These are phyloP conservation scores for Marcusenius ussheri DNA, from an alignment of 2,113 vertebrate genomes.

Conservation along the genomic window DNA sequence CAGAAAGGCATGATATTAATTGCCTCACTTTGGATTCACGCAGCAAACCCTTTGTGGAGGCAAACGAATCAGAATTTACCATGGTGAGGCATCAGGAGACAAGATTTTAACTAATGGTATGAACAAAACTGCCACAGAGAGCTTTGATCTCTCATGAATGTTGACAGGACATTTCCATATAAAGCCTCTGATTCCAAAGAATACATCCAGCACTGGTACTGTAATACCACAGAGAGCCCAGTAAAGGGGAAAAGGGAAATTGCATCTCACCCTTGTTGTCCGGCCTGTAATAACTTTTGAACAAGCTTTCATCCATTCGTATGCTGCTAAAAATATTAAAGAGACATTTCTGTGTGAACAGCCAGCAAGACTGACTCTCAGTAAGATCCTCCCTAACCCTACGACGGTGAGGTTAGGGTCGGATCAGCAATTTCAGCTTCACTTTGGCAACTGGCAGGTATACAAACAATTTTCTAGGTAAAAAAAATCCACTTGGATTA, in stretches of 20 bases:
- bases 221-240: not conserved
- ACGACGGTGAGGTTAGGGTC: not conserved
- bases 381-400: not conserved
- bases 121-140: not conserved
- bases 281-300: not conserved
- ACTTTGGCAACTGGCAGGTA: not conserved
- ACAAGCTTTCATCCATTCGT: not conserved
- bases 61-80: not conserved
- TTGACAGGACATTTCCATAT: not conserved
- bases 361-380: not conserved
- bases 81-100: not conserved
- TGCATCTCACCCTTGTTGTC: not conserved
- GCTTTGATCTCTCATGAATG: not conserved
- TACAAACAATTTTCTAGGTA: not conserved
- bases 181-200: not conserved
- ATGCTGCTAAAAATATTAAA: not conserved
- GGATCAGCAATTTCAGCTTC: not conserved
- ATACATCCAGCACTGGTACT: not conserved
- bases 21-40: not conserved
- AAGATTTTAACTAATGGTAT: not conserved
- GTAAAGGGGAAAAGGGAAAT: not conserved
- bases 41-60: not conserved
- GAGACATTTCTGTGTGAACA: not conserved
- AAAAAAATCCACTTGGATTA: not conserved
- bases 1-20: not conserved